Evolutionary conservation across 2,797 vertebrate species (phyloP).

Genomic region (Rhinatrema bivittatum): DNA sequence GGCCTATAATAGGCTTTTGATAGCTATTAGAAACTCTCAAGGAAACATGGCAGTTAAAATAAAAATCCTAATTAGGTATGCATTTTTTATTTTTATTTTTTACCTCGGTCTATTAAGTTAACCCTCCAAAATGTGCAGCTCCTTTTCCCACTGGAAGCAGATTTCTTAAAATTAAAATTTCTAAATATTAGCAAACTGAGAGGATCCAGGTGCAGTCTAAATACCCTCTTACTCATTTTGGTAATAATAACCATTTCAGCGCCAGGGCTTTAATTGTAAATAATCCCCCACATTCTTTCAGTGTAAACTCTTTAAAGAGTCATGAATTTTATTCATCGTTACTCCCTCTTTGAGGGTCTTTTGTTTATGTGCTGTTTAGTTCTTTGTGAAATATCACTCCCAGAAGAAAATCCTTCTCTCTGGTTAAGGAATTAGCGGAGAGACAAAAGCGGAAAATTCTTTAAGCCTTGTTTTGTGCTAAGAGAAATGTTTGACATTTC

Average conservation of each 20-base stretch:
- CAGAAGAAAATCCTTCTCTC: conserved; percentile 75
- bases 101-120: background rate
- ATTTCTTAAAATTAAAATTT: conserved; percentile 31
- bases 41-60: too few relatives aligned
- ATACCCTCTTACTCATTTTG: conserved; percentile 49
- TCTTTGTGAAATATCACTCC: conserved; percentile 77
- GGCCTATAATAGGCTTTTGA: too few relatives aligned
- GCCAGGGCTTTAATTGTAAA: conserved; percentile 67
- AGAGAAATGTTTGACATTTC: conserved; percentile 92
- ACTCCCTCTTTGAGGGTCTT: conserved; percentile 72
- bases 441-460: conserved; percentile 88
- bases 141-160: conserved; percentile 1
- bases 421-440: conserved; percentile 91
- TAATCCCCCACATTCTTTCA: conserved; percentile 71
- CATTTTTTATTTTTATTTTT: too few relatives aligned
- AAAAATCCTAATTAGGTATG: too few relatives aligned
- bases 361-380: conserved; percentile 78
- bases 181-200: conserved; percentile 21
- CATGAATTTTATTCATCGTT: conserved; percentile 80
- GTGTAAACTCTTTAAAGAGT: conserved; percentile 76
- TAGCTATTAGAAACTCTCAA: too few relatives aligned
- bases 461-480: conserved; percentile 84
- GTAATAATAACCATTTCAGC: conserved; percentile 56
- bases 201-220: conserved; percentile 55
- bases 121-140: too few relatives aligned